phyloP scores from a whole-genome alignment of 1,140 invertebrate genomes.

The Steinernema feltiae region DNA sequence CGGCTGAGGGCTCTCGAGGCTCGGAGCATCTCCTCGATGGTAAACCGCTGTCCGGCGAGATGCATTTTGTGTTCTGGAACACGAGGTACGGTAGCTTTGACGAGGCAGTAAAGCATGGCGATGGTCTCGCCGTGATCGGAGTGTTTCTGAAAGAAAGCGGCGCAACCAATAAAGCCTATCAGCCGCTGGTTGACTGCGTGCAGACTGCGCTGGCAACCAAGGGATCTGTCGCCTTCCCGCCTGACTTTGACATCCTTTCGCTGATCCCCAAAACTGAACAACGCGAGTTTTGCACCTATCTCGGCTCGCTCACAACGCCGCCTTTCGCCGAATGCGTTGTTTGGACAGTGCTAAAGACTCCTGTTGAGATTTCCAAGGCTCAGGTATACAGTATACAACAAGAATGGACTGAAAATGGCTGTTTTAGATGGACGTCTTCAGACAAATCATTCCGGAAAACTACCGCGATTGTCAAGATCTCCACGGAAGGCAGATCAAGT shows the following conservation, averaged over 20 bases:
- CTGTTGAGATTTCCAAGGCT: slow-evolving; percentile 34
- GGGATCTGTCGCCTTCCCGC: slow-evolving; percentile 21
- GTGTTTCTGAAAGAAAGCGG: slow-evolving; percentile 66
- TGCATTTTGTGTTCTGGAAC: slow-evolving; percentile 69
- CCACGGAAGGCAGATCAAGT: slow-evolving; percentile 20
- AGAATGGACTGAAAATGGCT: not conserved
- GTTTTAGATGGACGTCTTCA: slow-evolving; percentile 30
- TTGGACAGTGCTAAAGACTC: slow-evolving; percentile 41
- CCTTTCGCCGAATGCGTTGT: slow-evolving; percentile 54
- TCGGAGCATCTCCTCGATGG: slow-evolving; percentile 32
- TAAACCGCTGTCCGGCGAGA: slow-evolving; percentile 30
- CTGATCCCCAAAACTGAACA: slow-evolving; percentile 31
- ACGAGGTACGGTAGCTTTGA: slow-evolving; percentile 63
- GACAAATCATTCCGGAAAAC: slow-evolving; percentile 33
- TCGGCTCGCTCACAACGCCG: slow-evolving; percentile 55
- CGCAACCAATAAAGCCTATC: slow-evolving; percentile 22
- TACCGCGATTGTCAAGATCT: slow-evolving; percentile 37
- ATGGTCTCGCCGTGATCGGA: slow-evolving; percentile 68
- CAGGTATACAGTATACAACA: slow-evolving; percentile 18
- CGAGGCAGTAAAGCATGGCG: slow-evolving; percentile 63
- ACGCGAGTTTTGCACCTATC: slow-evolving; percentile 54
- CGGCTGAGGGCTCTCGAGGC: slow-evolving; percentile 15
- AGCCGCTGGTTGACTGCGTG: slow-evolving; percentile 34
- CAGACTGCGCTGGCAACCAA: slow-evolving; percentile 18
- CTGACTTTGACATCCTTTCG: slow-evolving; percentile 24